Evolutionary conservation across 2,113 vertebrate genomes (phyloP).

Genomic region (Clarias batrachus): DNA sequence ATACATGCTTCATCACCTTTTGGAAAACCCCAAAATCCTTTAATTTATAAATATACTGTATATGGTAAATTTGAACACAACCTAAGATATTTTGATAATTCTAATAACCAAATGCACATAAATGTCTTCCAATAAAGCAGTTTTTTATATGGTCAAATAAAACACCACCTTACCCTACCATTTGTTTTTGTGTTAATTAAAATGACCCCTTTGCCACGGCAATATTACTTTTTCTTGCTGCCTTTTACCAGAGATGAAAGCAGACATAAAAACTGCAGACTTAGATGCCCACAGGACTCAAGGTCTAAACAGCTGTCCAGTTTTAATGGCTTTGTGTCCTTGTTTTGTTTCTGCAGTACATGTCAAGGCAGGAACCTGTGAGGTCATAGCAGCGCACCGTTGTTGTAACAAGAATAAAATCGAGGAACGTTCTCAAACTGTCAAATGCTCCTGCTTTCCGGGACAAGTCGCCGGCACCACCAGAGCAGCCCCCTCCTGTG

Average conservation of each 20-base stretch:
- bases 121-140: not conserved
- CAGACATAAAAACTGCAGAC: conserved; percentile 29
- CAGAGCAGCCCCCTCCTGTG: conserved; percentile 88
- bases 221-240: conserved; percentile 12
- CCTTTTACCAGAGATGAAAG: conserved; percentile 16
- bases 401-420: conserved; percentile 98
- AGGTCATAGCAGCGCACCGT: conserved; percentile 91
- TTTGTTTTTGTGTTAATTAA: conserved; percentile 29
- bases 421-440: conserved; percentile 94
- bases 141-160: not conserved
- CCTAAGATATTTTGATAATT: not conserved
- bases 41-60: not conserved
- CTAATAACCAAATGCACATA: not conserved
- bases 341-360: conserved; percentile 75
- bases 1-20: not conserved
- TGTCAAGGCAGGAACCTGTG: conserved; percentile 89
- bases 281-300: conserved; percentile 1
- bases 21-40: not conserved
- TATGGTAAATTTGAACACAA: not conserved
- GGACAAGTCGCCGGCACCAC: conserved; percentile 98
- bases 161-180: not conserved
- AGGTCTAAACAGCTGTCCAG: conserved; percentile 44
- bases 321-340: conserved; percentile 49
- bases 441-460: conserved; percentile 95
- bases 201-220: conserved; percentile 11